Evolutionary conservation across 2,113 vertebrate species (phyloP).

Genomic region (Brachypteracias leptosomus): DNA sequence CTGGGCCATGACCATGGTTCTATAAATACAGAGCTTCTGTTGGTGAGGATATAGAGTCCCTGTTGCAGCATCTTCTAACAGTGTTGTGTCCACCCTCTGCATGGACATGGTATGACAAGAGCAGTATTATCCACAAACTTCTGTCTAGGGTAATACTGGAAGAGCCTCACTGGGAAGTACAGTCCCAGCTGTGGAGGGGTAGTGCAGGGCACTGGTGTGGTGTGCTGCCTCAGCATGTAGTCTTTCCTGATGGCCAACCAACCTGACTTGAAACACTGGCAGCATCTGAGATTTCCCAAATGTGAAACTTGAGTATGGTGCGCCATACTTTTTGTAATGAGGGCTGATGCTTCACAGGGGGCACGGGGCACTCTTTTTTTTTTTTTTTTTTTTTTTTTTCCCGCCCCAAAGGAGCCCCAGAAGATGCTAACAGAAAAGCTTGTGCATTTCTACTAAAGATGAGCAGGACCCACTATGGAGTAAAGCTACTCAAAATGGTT

Average conservation of each 20-base stretch:
- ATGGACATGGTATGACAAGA: accelerated
- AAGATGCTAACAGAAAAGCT: neutral
- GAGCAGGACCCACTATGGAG: neutral
- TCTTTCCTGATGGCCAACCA: neutral
- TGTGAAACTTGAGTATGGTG: neutral
- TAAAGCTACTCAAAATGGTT: neutral
- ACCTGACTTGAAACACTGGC: neutral
- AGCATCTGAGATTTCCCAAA: neutral
- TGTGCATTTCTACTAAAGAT: neutral
- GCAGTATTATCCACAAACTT: accelerated
- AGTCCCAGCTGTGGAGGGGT: neutral
- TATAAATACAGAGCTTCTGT: neutral
- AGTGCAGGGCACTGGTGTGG: neutral
- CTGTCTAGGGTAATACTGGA: accelerated
- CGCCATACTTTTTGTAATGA: neutral
- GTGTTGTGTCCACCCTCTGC: too few relatives aligned
- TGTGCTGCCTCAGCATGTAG: neutral
- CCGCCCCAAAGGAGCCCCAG: neutral
- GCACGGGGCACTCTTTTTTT: too few relatives aligned
- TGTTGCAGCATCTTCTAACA: neutral
- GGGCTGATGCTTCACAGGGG: neutral
- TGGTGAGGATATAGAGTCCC: neutral
- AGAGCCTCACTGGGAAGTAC: neutral
- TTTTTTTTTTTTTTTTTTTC: too few relatives aligned
- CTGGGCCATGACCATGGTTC: neutral